Evolutionary conservation across 53 echinoderm and acorn worm genomes (phyloP).

Genomic region (Zoroaster sp.): DNA sequence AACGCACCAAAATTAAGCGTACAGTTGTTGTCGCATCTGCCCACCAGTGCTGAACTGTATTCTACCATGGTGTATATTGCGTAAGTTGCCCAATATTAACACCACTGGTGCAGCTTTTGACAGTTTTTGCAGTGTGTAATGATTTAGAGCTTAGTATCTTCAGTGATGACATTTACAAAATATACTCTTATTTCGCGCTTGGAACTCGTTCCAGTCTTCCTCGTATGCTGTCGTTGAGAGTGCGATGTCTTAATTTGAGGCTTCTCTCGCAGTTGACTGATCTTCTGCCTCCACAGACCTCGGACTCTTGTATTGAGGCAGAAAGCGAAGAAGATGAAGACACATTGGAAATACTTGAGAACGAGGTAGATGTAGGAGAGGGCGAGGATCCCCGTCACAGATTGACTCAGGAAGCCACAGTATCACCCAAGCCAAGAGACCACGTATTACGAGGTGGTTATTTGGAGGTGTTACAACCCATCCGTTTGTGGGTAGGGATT

Average conservation of each 20-base stretch:
- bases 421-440: constrained; percentile 20
- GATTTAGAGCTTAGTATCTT: background rate
- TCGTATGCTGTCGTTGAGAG: background rate
- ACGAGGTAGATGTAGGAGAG: constrained; percentile 50
- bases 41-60: no score
- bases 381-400: background rate
- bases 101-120: no score
- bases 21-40: no score
- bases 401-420: background rate
- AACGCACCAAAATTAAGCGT: no score
- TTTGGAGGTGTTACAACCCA: constrained; percentile 9
- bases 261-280: background rate
- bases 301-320: constrained; percentile 17
- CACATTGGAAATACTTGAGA: constrained; percentile 30
- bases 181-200: background rate
- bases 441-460: background rate
- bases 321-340: constrained; percentile 53
- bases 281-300: constrained; percentile 17
- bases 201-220: background rate
- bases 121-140: no score
- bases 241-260: background rate
- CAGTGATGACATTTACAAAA: background rate
- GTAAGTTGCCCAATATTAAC: no score
- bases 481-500: background rate
- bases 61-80: no score